Evolutionary conservation across 2,113 vertebrate genomes (phyloP).

Genomic region (Gymnogyps californianus): DNA sequence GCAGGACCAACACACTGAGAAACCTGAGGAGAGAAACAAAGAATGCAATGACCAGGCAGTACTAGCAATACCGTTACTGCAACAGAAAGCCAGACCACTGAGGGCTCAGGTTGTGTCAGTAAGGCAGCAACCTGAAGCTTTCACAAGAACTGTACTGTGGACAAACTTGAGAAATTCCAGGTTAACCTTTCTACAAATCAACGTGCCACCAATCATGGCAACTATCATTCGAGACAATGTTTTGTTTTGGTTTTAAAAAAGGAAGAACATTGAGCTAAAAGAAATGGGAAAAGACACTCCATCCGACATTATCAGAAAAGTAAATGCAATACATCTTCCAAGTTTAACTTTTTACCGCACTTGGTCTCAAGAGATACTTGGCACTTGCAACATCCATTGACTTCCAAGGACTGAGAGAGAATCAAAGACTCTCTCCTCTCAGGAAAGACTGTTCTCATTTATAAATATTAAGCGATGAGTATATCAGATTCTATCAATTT

Average conservation of each 20-base stretch:
- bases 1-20: not conserved
- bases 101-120: not conserved
- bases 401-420: not conserved
- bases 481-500: not conserved
- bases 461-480: slow-evolving; percentile 4
- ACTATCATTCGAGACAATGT: not conserved
- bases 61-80: not conserved
- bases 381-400: not conserved
- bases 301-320: not conserved
- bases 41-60: not conserved
- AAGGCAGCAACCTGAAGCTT: not conserved
- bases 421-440: not conserved
- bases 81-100: not conserved
- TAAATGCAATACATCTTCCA: not conserved
- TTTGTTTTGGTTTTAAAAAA: not conserved
- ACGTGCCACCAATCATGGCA: not conserved
- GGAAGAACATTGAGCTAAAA: not conserved
- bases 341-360: not conserved
- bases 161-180: not conserved
- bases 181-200: not conserved
- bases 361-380: not conserved
- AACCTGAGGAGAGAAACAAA: not conserved
- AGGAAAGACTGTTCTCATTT: slow-evolving; percentile 1
- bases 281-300: not conserved
- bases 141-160: not conserved